Conservation (phyloP, 2,888 invertebrate species). For the Deilephila porcellus region DNA sequence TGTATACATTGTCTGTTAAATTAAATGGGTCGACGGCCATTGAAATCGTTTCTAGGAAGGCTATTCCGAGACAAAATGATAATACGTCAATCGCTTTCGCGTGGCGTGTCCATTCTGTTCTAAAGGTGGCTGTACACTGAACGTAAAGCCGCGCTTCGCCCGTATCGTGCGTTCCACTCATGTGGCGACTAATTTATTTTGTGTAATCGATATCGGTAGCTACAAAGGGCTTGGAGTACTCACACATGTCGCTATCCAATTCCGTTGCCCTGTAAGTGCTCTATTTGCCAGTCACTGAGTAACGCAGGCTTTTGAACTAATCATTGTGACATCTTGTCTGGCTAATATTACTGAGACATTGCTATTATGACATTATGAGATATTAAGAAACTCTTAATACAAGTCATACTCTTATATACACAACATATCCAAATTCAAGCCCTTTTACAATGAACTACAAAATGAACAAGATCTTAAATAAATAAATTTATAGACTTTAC, state of each 20-base stretch:
- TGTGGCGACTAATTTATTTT: constrained; percentile 17
- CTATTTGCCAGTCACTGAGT: neutral
- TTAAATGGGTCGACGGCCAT: constrained; percentile 75
- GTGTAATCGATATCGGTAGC: constrained; percentile 24
- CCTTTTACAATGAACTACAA: too few species aligned
- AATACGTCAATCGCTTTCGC: constrained; percentile 74
- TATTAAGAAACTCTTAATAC: too few species aligned
- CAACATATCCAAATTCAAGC: too few species aligned
- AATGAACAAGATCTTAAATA: too few species aligned
- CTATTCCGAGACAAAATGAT: constrained; percentile 75
- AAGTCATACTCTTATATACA: too few species aligned
- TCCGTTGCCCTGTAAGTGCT: constrained; percentile 13
- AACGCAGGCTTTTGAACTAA: too few species aligned
- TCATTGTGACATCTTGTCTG: too few species aligned
- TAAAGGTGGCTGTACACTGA: constrained; percentile 35
- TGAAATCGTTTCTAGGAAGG: constrained; percentile 76
- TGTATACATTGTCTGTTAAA: constrained; percentile 77
- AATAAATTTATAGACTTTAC: too few species aligned
- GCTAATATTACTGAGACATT: too few species aligned
- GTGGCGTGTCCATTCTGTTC: constrained; percentile 67
- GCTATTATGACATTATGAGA: too few species aligned
- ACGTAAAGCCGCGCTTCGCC: neutral
- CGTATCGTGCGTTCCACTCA: constrained; percentile 18
- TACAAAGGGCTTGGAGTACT: constrained; percentile 19
- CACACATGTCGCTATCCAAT: constrained; percentile 19